Conservation (phyloP, 2,797 vertebrate genomes). For the Phalloptychus januarius region DNA sequence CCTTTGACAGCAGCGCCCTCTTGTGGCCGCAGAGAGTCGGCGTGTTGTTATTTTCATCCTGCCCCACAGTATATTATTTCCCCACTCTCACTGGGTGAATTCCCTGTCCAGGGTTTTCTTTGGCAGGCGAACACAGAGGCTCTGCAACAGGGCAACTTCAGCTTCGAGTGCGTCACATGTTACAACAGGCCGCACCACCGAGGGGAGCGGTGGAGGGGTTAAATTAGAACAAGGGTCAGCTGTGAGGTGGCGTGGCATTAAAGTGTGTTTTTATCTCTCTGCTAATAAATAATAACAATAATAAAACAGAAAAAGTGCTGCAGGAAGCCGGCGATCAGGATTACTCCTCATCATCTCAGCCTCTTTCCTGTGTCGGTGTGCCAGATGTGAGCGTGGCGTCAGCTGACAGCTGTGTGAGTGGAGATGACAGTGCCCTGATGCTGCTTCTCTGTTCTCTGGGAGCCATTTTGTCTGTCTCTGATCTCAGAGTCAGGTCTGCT, state of each 20-base stretch:
- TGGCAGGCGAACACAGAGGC: slow-evolving; percentile 63
- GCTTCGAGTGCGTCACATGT: slow-evolving; percentile 51
- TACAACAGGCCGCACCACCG: slow-evolving; percentile 19
- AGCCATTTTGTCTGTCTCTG: slow-evolving; percentile 83
- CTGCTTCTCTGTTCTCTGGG: slow-evolving; percentile 78
- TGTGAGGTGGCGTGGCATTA: slow-evolving; percentile 14
- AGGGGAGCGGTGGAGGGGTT: slow-evolving; percentile 33
- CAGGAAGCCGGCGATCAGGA: slow-evolving; percentile 28
- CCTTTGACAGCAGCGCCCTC: slow-evolving; percentile 61
- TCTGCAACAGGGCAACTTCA: slow-evolving; percentile 63
- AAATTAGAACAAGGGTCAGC: slow-evolving; percentile 19
- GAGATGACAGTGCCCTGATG: slow-evolving; percentile 79
- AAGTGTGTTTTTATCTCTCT: not conserved
- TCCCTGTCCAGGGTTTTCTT: slow-evolving; percentile 61
- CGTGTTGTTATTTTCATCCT: slow-evolving; percentile 69
- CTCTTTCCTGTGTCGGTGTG: slow-evolving; percentile 32
- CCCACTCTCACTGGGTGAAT: slow-evolving; percentile 56
- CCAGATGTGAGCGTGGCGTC: slow-evolving; percentile 49
- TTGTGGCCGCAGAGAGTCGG: slow-evolving; percentile 42
- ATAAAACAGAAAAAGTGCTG: not conserved
- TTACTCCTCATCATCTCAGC: slow-evolving; percentile 26
- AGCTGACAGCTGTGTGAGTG: slow-evolving; percentile 75
- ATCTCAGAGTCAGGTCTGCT: slow-evolving; percentile 79
- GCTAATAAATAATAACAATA: not conserved
- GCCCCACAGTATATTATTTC: slow-evolving; percentile 44